phyloP scores from a whole-genome alignment of 2,113 vertebrate genomes.

The Anguilla japonica region DNA sequence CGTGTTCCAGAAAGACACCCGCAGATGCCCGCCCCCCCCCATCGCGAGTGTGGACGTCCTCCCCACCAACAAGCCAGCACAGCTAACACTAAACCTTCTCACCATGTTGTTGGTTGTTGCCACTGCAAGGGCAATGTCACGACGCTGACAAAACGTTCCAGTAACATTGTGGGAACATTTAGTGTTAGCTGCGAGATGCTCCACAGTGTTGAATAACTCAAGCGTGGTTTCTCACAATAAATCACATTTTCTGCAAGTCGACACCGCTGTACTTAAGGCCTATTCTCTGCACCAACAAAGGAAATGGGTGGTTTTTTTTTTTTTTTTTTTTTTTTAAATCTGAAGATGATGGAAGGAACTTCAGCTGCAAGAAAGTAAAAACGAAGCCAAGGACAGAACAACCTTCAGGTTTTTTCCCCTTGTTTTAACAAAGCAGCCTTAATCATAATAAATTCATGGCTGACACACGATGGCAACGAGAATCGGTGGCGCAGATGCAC shows the following conservation, averaged over 20 bases:
- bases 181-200: too few relatives aligned
- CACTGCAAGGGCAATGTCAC: too few relatives aligned
- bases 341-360: too few relatives aligned
- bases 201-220: not conserved
- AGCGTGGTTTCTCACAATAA: not conserved
- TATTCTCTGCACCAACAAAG: too few relatives aligned
- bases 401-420: not conserved
- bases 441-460: not conserved
- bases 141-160: too few relatives aligned
- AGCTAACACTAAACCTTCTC: too few relatives aligned
- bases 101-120: too few relatives aligned
- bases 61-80: too few relatives aligned
- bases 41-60: slow-evolving; percentile 5
- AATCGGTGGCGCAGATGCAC: not conserved
- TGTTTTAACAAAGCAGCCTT: not conserved
- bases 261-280: not conserved
- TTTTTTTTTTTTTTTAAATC: too few relatives aligned
- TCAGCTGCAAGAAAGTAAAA: not conserved
- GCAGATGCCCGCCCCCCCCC: not conserved
- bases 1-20: not conserved
- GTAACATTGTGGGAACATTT: too few relatives aligned
- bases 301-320: too few relatives aligned
- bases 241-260: not conserved
- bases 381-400: not conserved
- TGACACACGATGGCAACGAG: not conserved